Evolutionary conservation across 2,888 invertebrate genomes (phyloP).

Genomic region (Eristalis tenax): DNA sequence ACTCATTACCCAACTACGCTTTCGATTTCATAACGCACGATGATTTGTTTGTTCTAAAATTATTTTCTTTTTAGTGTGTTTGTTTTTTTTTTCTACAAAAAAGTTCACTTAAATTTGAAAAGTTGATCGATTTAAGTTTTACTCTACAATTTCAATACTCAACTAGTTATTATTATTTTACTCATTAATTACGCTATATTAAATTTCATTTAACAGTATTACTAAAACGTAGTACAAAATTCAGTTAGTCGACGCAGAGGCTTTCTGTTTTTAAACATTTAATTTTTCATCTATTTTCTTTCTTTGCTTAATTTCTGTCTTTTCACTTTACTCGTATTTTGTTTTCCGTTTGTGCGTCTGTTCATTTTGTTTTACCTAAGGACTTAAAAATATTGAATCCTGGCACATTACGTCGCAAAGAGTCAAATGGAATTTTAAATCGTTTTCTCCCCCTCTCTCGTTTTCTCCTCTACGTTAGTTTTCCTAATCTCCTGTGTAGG

Average conservation of each 20-base stretch:
- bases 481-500: conserved; percentile 32
- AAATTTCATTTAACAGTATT: conserved; percentile 70
- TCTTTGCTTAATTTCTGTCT: conserved; percentile 38
- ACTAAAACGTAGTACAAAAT: conserved; percentile 75
- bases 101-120: conserved; percentile 51
- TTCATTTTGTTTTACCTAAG: conserved; percentile 46
- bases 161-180: conserved; percentile 47
- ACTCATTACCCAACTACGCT: background rate
- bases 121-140: conserved; percentile 51
- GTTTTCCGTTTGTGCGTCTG: conserved; percentile 53
- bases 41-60: background rate
- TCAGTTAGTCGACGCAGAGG: conserved; percentile 72
- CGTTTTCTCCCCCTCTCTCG: conserved; percentile 16
- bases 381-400: conserved; percentile 66
- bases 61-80: background rate
- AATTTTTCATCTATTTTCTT: conserved; percentile 44
- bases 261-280: conserved; percentile 47
- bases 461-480: background rate
- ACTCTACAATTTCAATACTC: conserved; percentile 58
- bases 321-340: conserved; percentile 48
- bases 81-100: conserved; percentile 35
- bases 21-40: conserved; percentile 8
- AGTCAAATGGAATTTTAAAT: conserved; percentile 52
- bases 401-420: conserved; percentile 61
- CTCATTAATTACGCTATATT: conserved; percentile 58